Evolutionary conservation across 2,797 vertebrate species (phyloP).

Genomic region (Enteromius argenteus): DNA sequence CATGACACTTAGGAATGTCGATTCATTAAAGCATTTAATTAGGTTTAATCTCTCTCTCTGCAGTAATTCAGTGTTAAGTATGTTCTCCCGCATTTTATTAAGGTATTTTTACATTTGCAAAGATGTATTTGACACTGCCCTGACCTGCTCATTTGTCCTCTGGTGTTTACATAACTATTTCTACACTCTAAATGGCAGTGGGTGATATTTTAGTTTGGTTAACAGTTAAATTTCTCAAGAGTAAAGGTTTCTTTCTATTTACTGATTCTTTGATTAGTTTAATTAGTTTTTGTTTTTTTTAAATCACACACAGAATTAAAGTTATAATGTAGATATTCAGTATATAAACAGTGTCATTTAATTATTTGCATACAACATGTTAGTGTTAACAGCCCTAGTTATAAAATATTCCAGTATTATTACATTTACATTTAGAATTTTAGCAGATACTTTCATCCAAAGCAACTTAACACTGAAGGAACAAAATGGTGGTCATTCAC

Average conservation of each 20-base stretch:
- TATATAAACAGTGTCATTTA: neutral
- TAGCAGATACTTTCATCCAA: neutral
- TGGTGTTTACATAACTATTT: slow-evolving; percentile 18
- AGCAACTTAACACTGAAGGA: neutral
- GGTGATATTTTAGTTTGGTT: slow-evolving; percentile 9
- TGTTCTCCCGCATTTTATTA: neutral
- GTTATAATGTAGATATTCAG: neutral
- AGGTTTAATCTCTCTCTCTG: neutral
- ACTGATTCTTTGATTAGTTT: neutral
- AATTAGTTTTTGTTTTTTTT: too few relatives aligned
- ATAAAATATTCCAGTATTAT: neutral
- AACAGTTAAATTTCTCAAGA: neutral
- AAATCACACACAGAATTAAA: neutral
- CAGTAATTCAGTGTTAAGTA: neutral
- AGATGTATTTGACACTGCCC: neutral
- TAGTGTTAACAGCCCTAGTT: neutral
- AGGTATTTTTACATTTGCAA: neutral
- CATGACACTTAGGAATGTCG: neutral
- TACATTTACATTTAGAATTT: neutral
- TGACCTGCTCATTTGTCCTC: neutral
- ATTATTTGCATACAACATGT: too few relatives aligned
- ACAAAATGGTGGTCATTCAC: neutral
- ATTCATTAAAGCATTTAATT: neutral
- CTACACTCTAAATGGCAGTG: neutral
- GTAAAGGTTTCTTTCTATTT: neutral